phyloP scores from a whole-genome alignment of 2,888 invertebrate genomes.

The Ophion slaviceki region DNA sequence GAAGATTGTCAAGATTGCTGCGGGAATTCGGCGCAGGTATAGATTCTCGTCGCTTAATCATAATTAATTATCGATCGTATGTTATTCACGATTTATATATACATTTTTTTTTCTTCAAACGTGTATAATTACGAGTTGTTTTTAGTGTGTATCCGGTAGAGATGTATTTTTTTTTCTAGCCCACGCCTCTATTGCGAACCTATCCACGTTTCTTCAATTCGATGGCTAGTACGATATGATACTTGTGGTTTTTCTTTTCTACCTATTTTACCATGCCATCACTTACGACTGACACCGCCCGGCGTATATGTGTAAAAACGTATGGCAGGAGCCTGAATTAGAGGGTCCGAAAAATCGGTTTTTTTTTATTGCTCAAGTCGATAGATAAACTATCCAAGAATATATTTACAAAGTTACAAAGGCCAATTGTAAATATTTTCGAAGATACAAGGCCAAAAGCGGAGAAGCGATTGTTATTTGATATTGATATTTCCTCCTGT shows the following conservation, averaged over 20 bases:
- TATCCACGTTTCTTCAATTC: slow-evolving; percentile 70
- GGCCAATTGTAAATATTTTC: too few relatives aligned
- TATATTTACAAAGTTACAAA: too few relatives aligned
- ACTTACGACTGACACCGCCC: slow-evolving; percentile 53
- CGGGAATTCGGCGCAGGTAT: slow-evolving; percentile 40
- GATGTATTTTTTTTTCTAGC: slow-evolving; percentile 35
- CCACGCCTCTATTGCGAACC: slow-evolving; percentile 68
- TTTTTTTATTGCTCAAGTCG: too few relatives aligned
- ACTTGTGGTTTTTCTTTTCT: slow-evolving; percentile 21
- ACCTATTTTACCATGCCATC: slow-evolving; percentile 6
- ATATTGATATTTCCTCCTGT: too few relatives aligned
- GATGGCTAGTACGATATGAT: slow-evolving; percentile 29
- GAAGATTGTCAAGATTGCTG: slow-evolving; percentile 20
- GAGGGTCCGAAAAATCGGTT: too few relatives aligned
- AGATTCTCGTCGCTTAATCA: slow-evolving; percentile 45
- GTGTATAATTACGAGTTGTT: slow-evolving; percentile 6
- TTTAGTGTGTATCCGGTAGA: neutral
- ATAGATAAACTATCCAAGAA: too few relatives aligned
- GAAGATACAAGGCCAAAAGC: too few relatives aligned
- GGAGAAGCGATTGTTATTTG: too few relatives aligned
- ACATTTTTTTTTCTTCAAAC: neutral
- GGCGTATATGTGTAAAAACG: slow-evolving; percentile 36
- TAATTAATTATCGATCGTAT: slow-evolving; percentile 53
- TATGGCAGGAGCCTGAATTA: too few relatives aligned
- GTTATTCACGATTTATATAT: slow-evolving; percentile 30